These are phyloP conservation scores for Drosophila pseudoobscura DNA, from an alignment of 1,140 invertebrate species.

Conservation along the genomic window DNA sequence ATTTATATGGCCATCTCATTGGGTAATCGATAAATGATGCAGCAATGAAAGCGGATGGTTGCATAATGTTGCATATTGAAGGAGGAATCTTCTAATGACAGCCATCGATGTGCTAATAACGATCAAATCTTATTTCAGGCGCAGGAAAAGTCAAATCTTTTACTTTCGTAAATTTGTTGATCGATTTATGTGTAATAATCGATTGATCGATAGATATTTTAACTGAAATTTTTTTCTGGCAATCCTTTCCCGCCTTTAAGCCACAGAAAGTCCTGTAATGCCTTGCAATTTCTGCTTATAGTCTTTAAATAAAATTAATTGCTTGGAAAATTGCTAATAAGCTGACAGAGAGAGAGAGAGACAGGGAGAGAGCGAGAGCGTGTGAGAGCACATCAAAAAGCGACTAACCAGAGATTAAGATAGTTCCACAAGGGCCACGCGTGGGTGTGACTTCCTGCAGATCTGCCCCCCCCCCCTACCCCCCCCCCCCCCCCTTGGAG, in stretches of 20 bases:
- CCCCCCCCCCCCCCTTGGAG: neutral
- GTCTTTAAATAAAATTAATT: slow-evolving; percentile 60
- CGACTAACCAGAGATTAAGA: slow-evolving; percentile 50
- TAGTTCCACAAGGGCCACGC: slow-evolving; percentile 46
- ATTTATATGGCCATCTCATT: slow-evolving; percentile 41
- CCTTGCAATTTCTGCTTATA: slow-evolving; percentile 4
- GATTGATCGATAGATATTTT: too few relatives aligned
- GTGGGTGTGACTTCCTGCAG: slow-evolving; percentile 18
- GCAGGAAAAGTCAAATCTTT: neutral
- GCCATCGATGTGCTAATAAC: too few relatives aligned
- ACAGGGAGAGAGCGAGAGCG: neutral
- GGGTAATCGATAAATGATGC: slow-evolving; percentile 46
- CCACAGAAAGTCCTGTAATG: neutral
- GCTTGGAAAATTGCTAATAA: slow-evolving; percentile 72
- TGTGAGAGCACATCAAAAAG: slow-evolving; percentile 43
- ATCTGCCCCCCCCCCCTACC: neutral
- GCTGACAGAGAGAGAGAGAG: slow-evolving; percentile 1
- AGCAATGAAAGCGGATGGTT: slow-evolving; percentile 7
- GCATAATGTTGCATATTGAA: slow-evolving; percentile 16
- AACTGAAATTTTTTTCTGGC: too few relatives aligned
- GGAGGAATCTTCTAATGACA: neutral
- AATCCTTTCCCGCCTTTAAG: neutral
- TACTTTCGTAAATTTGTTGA: too few relatives aligned
- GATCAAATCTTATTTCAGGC: too few relatives aligned
- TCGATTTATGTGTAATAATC: too few relatives aligned